A percentile compares a stretch with the other conserved stretches of the same genome.
These are phyloP conservation scores for Typhlichthys eigenmanni DNA, from an alignment of 2,797 vertebrate genomes.

Conservation along the genomic window DNA sequence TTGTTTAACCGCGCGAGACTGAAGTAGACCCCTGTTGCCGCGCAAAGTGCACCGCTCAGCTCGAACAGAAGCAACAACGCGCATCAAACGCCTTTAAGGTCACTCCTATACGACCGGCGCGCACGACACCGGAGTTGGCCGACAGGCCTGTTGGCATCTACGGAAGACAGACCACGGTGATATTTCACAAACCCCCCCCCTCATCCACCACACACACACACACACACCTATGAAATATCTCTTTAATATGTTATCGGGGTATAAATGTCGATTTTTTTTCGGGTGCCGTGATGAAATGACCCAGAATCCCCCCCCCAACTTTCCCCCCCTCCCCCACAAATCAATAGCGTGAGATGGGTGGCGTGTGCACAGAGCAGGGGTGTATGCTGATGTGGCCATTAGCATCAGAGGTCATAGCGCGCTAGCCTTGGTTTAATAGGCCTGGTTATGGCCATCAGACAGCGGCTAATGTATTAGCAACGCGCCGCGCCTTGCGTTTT, in stretches of 20 bases:
- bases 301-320: not conserved
- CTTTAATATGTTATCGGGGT: slow-evolving; percentile 17
- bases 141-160: not conserved
- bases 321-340: slow-evolving; percentile 15
- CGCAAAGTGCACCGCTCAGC: slow-evolving; percentile 28
- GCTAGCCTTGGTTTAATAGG: slow-evolving; percentile 33
- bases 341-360: slow-evolving; percentile 38
- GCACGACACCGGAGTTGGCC: not conserved
- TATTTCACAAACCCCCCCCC: not conserved
- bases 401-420: slow-evolving; percentile 23
- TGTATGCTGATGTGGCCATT: slow-evolving; percentile 17
- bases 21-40: slow-evolving; percentile 35
- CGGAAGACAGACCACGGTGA: not conserved
- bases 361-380: slow-evolving; percentile 20
- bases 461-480: slow-evolving; percentile 21
- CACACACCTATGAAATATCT: slow-evolving; percentile 14
- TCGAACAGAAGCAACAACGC: not conserved
- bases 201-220: not conserved
- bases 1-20: slow-evolving; percentile 42
- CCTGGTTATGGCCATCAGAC: slow-evolving; percentile 26
- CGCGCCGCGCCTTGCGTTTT: slow-evolving; percentile 22
- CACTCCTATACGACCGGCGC: not conserved
- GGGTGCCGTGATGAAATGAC: slow-evolving; percentile 38
- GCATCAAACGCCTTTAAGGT: not conserved
- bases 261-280: slow-evolving; percentile 42